Percentiles rank a stretch among this genome's conserved stretches.
phyloP scores from a whole-genome alignment of 2,888 invertebrate species.

The Oxytorus armatus region DNA sequence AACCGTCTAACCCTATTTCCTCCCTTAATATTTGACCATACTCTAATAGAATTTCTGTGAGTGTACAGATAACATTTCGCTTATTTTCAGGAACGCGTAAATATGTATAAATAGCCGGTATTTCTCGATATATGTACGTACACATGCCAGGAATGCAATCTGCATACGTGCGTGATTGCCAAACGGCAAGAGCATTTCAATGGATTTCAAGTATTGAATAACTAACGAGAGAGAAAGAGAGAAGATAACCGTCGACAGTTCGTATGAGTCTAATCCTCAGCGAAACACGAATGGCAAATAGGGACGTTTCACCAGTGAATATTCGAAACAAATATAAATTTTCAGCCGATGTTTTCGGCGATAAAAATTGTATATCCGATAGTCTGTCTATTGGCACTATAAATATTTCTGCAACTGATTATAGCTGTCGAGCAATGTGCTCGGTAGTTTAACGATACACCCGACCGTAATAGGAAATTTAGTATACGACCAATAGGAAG shows the following conservation, averaged over 20 bases:
- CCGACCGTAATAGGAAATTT: slow-evolving; percentile 28
- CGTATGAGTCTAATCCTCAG: slow-evolving; percentile 22
- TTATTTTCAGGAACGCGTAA: too few relatives aligned
- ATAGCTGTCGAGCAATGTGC: slow-evolving; percentile 1
- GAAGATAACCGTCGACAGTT: not conserved
- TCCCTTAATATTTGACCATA: too few relatives aligned
- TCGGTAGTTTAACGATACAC: slow-evolving; percentile 14
- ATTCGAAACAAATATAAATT: slow-evolving; percentile 17
- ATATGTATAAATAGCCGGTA: too few relatives aligned
- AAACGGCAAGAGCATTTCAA: slow-evolving; percentile 28
- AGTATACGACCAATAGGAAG: not conserved
- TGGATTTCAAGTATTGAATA: slow-evolving; percentile 37
- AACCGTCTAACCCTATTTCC: too few relatives aligned
- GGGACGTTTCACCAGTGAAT: not conserved
- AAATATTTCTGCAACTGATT: not conserved
- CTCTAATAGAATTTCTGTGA: not conserved
- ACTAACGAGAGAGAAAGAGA: slow-evolving; percentile 24
- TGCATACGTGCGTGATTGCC: slow-evolving; percentile 52
- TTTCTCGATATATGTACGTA: not conserved
- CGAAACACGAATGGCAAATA: slow-evolving; percentile 20
- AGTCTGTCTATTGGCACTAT: not conserved
- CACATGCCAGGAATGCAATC: slow-evolving; percentile 26
- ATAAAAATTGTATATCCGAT: not conserved
- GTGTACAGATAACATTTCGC: too few relatives aligned
- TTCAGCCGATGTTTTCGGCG: not conserved